Conservation (phyloP, 2,113 vertebrate genomes). For the Ochotona princeps region DNA sequence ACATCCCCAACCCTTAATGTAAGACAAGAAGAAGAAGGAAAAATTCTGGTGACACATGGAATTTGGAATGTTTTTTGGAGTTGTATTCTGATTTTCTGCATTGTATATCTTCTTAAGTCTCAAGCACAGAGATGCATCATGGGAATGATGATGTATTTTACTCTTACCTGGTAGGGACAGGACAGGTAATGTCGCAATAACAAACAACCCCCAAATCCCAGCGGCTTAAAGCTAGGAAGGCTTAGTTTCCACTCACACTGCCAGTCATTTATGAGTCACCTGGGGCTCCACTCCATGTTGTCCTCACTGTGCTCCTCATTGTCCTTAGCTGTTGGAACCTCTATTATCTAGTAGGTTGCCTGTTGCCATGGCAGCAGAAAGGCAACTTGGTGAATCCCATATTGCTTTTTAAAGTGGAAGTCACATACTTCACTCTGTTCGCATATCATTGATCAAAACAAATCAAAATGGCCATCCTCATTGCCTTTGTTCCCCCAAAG, state of each 20-base stretch:
- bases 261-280: slow-evolving; percentile 30
- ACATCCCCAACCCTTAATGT: slow-evolving; percentile 65
- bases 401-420: slow-evolving; percentile 61
- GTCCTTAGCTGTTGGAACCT: slow-evolving; percentile 44
- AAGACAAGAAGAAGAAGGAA: slow-evolving; percentile 74
- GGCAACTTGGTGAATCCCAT: slow-evolving; percentile 24
- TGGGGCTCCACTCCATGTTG: background rate
- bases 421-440: slow-evolving; percentile 8
- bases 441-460: slow-evolving; percentile 37
- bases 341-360: slow-evolving; percentile 46
- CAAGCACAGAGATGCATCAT: slow-evolving; percentile 51
- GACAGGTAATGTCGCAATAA: background rate
- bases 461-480: background rate
- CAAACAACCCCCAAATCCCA: slow-evolving; percentile 39
- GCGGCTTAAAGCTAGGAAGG: slow-evolving; percentile 12
- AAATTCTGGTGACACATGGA: slow-evolving; percentile 62
- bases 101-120: slow-evolving; percentile 51
- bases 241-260: slow-evolving; percentile 35
- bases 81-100: slow-evolving; percentile 58
- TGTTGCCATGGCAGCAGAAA: slow-evolving; percentile 55
- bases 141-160: slow-evolving; percentile 44
- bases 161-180: slow-evolving; percentile 4
- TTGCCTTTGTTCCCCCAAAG: background rate
- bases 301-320: background rate
- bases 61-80: slow-evolving; percentile 72